Percentiles rank a stretch among this genome's conserved stretches.
phyloP scores from a whole-genome alignment of 2,113 vertebrate species.

The Tetrao urogallus region DNA sequence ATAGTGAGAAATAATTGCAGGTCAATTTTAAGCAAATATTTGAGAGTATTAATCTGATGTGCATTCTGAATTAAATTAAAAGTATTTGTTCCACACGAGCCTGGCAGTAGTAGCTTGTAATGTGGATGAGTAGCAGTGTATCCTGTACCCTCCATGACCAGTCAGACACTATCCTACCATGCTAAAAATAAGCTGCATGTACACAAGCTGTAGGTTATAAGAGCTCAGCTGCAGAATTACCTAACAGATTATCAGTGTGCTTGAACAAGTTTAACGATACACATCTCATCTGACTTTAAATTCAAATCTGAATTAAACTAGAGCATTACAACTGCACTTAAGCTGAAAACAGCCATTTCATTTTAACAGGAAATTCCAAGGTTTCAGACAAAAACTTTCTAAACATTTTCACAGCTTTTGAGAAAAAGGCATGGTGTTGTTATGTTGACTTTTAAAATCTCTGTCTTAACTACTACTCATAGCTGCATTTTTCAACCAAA shows the following conservation, averaged over 20 bases:
- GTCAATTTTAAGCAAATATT: not conserved
- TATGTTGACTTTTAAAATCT: not conserved
- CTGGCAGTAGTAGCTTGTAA: not conserved
- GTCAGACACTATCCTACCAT: not conserved
- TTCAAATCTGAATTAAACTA: slow-evolving; percentile 2
- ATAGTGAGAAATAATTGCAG: not conserved
- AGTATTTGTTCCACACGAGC: not conserved
- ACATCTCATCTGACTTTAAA: slow-evolving; percentile 19
- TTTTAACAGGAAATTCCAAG: slow-evolving; percentile 8
- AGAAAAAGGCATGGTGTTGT: rapidly evolving
- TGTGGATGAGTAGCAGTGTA: not conserved
- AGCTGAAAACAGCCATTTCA: not conserved
- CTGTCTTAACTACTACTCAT: not conserved
- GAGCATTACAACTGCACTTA: not conserved
- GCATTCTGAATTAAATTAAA: not conserved
- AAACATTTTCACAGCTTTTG: not conserved
- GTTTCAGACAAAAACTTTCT: not conserved
- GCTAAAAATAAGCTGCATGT: not conserved
- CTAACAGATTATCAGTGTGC: slow-evolving; percentile 21
- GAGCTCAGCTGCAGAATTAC: slow-evolving; percentile 33
- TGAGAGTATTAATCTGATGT: not conserved
- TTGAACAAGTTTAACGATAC: slow-evolving; percentile 22
- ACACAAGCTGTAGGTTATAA: not conserved
- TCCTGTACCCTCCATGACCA: not conserved
- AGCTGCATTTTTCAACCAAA: not conserved